Base-by-base conservation (phyloP, 1,140 invertebrate genomes). In the Anoplophora glabripennis region DNA sequence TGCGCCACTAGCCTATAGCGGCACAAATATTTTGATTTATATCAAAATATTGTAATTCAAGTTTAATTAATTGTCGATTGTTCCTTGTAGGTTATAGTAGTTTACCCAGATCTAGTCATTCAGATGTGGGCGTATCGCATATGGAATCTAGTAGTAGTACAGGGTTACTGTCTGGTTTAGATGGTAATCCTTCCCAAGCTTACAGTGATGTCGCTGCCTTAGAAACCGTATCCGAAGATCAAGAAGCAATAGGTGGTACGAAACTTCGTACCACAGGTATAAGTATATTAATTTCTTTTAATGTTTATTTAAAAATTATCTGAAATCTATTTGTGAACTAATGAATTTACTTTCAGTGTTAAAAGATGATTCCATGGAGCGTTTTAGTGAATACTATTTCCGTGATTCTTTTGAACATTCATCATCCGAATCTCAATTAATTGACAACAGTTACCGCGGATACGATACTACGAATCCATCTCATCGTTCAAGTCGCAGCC, bases 31-130 rank as follows among this genome's bases (percentile, higher is more conserved):
- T 28, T 28, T 28, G 21, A 28, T 28, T n/a, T n/a, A n/a, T n/a
- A n/a, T n/a, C n/a, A n/a, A n/a, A n/a, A n/a, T n/a, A n/a, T n/a
- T n/a, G 5, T 28, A 28, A 28, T 5, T 28, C 5, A 5, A 28
- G 21, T 28, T 28, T 2, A 5, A 28, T 3, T 28, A 5, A 28
- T 3, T 28, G 5, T 28, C 21, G 5, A 28, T 28, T 28, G 5
- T 28, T 28, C 21, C 5, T 28, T 35, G 14, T 48, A 89, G 89
- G 89, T 56, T 92, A 92, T 73, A 90, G 87, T 74, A 92, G 87
- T 76, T 80, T 92, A 65, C 89, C 89, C 17, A 80, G 90, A 57
- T 90, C 89, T 41, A 90, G 89, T 68, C 88, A 91, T 76, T 88
- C 84, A 63, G 89, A 81, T 68, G 87, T 82, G 45, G 76, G 84